Evolutionary conservation across 2,888 invertebrate genomes (phyloP), one percentile per base, ranked within the genome.

Genomic region (Synanthedon tipuliformis): DNA sequence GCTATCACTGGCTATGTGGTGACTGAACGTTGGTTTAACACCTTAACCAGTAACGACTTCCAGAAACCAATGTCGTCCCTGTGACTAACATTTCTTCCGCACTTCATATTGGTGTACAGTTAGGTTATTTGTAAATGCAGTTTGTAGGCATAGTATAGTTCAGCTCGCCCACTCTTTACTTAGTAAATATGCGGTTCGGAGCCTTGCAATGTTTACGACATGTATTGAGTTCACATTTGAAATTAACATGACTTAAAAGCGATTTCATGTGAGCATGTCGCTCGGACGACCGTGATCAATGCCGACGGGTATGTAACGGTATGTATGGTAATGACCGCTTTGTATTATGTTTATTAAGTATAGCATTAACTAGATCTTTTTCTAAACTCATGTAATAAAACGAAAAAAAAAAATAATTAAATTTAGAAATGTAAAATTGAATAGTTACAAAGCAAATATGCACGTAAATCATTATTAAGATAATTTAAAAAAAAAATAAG

Each of bases 41-140:
- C 66, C 61, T 61, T 59, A 57, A 60, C 77, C 69, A 66, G 63
- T 78, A 76, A 74, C 76, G 71, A 70, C 59, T 69, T 69, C 75
- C 73, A 78, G 69, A 69, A 68, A 75, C 76, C 77, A 73, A 70
- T 67, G 71, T 72, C 70, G 75, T 78, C 80, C 81, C 71, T 81
- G 86, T 84, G 83, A 88, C 89, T 86, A 86, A 84, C 86, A 69
- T 69, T 64, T 76, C 78, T 81, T 80, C 72, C 76, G 85, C 85
- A 81, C 82, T 64, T 45, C 15, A 15, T 45, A 15, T 13, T 45
- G 13, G 15, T 45, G 13, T 45, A 45, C 45, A 45, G n/a, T 15
- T 45, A 45, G 34, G 34, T 45, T 45, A 45, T 15, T n/a, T 11
- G 15, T 45, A 45, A 13, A 15, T 45, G 45, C 15, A 45, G 8